Percentiles rank a stretch among this genome's conserved stretches.
Evolutionary conservation across 1,140 invertebrate species (phyloP).

Genomic region (Pectinophora gossypiella): DNA sequence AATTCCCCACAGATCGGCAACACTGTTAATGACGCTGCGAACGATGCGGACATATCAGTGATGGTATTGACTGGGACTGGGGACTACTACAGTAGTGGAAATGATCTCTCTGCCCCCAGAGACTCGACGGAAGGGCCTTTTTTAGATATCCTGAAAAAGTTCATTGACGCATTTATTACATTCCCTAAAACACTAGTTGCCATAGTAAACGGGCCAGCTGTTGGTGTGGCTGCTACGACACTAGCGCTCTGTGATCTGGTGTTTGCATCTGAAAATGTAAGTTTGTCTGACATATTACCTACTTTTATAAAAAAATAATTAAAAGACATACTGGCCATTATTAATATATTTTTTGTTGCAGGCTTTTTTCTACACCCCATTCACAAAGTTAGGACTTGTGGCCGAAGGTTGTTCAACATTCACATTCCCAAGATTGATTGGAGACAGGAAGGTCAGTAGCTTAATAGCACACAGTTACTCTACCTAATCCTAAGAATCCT

Average conservation of each 20-base stretch:
- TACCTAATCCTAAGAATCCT: too few species aligned
- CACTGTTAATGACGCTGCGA: conserved; percentile 82
- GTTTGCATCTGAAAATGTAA: conserved; percentile 81
- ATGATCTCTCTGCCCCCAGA: conserved; percentile 80
- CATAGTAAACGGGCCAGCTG: conserved; percentile 95
- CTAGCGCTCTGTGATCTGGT: conserved; percentile 92
- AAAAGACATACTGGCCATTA: too few species aligned
- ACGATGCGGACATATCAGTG: conserved; percentile 78
- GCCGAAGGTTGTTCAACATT: conserved; percentile 91
- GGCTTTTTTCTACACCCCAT: conserved; percentile 93
- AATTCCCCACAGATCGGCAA: too few species aligned
- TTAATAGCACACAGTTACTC: neutral
- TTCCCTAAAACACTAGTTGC: conserved; percentile 93
- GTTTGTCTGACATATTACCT: conserved; percentile 10
- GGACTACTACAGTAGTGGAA: conserved; percentile 91
- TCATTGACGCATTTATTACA: conserved; percentile 87
- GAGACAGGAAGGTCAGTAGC: conserved; percentile 79
- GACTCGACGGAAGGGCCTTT: conserved; percentile 22
- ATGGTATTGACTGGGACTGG: conserved; percentile 86
- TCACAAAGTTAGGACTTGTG: conserved; percentile 85
- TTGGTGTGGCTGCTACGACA: conserved; percentile 91
- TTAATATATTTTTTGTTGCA: conserved; percentile 51
- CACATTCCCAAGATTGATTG: conserved; percentile 89
- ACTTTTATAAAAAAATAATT: conserved; percentile 7
- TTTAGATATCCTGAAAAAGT: conserved; percentile 73